Evolutionary conservation across 2,888 invertebrate species (phyloP), one percentile per base, ranked within the genome.

Genomic region (Drosophila nigricruria): DNA sequence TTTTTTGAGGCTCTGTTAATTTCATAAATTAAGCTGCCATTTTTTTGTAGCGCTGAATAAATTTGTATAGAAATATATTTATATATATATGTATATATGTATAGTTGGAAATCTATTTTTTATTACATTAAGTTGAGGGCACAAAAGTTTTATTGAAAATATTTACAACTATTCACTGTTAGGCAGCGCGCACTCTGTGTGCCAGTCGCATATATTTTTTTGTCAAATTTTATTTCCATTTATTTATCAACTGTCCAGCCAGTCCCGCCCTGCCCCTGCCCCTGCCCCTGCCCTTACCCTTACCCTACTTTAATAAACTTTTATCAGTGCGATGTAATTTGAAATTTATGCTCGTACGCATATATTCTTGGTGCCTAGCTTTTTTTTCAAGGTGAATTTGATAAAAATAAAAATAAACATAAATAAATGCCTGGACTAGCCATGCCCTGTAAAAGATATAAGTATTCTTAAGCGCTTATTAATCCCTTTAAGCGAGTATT

Each of bases 351-450:
- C 54, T 70, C 63, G 53, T 49, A 53, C 64, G 60, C 43, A 47
- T 43, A 49, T 43, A 56, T 57, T 34, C 18, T 53, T 58, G 69
- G 61, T 72, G 62, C 54, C 52, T 54, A 64, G 69, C 49, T 64
- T 64, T 63, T 45, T 59, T 70, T 80, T 79, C 90, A 90, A 88
- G 90, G 90, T 85, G 77, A 90, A 70, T 90, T 80, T 67, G 70
- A 75, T 84, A 75, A 67, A 81, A 79, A 73, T 62, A 73, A 73
- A 18, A 58, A n/a, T 4, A 16, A 23, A 34, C 4, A n/a, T 47
- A 27, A 47, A 18, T 30, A 20, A 50, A 36, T 54, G 43, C 23
- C 5, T 20, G 34, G 43, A 57, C 52, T 34, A 3, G 16, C 10
- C 0, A 57, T 49, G 68, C 74, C 30, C 57, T 16, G 25, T 53